Base-by-base conservation (phyloP, 1,140 invertebrate species). In the Ceratina australensis region DNA sequence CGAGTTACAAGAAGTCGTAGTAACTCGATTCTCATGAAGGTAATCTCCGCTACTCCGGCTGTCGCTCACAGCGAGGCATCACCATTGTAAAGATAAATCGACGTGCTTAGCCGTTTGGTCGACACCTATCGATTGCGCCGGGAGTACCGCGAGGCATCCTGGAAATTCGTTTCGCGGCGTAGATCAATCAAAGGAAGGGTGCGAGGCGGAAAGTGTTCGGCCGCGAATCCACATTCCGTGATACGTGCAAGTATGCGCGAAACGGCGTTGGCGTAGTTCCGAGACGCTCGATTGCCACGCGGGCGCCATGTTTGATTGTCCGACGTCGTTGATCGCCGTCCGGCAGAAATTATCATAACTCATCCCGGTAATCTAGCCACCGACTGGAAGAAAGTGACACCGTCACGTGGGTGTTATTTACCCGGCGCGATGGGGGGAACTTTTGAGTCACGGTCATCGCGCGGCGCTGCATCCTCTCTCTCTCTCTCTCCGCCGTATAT, bases 301-400 rank as follows among this genome's bases (percentile, higher is more conserved):
- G 88, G 84, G 88, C 89, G 88, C 89, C 89, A 90, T 90, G 88
- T 90, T 90, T 90, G 89, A 90, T 90, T 89, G 88, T 87, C 81
- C 87, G 87, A 88, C 86, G 89, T 89, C 87, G 89, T 90, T 90
- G 89, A 90, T 90, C 88, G 87, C 87, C 84, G 89, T 89, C 89
- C 87, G 88, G 84, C 88, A 89, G 86, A 79, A 90, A 90, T 91
- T 89, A 90, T 91, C 90, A 91, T 91, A 90, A 91, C 87, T 90
- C 87, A 91, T 87, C 87, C 88, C 83, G 80, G 88, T 85, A 90
- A 90, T 90, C 87, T 90, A 89, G 86, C 85, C 83, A 86, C 80
- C 82, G 88, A 84, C 81, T 88, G 87, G 86, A 89, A 89, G 89
- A 89, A 89, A 89, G 88, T 85, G 82, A 89, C 86, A 85, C 84